A percentile compares a stretch with the other conserved stretches of the same genome.
These are phyloP conservation scores for Aegithalos caudatus DNA, from an alignment of 2,113 vertebrate species.

Conservation along the genomic window DNA sequence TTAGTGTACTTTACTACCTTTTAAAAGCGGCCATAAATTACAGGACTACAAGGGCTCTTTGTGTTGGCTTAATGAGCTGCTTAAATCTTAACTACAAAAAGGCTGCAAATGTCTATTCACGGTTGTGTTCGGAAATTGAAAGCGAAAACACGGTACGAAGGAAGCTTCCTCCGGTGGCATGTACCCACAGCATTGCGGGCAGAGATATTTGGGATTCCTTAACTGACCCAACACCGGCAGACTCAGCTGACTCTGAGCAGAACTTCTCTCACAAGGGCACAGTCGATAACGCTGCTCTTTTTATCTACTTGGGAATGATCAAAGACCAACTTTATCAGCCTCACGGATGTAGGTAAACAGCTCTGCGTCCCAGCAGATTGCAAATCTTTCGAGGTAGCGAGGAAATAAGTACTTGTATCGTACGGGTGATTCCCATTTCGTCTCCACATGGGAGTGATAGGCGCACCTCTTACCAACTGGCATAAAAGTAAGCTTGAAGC, in stretches of 20 bases:
- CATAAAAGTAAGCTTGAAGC: neutral
- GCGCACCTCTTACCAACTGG: neutral
- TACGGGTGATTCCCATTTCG: neutral
- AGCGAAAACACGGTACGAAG: conserved; percentile 25
- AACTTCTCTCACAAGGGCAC: neutral
- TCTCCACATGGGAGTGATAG: neutral
- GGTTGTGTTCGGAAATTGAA: conserved; percentile 12
- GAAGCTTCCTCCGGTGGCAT: neutral
- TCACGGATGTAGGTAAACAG: conserved; percentile 32
- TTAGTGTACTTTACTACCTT: conserved; percentile 79
- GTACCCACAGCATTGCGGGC: neutral
- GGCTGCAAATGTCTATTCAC: conserved; percentile 20
- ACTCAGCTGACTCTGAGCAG: neutral
- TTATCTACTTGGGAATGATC: conserved; percentile 34
- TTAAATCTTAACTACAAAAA: conserved; percentile 61
- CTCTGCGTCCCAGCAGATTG: neutral
- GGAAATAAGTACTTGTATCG: neutral
- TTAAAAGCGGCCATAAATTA: conserved; percentile 80
- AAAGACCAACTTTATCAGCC: conserved; percentile 26
- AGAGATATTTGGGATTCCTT: conserved; percentile 38
- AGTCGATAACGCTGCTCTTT: neutral
- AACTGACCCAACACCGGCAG: neutral
- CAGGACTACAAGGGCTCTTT: conserved; percentile 62
- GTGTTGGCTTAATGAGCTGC: conserved; percentile 64
- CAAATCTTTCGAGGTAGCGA: neutral